Evolutionary conservation across 2,888 invertebrate genomes (phyloP), one percentile per base, ranked within the genome.

Genomic region (Lamproptera curius): DNA sequence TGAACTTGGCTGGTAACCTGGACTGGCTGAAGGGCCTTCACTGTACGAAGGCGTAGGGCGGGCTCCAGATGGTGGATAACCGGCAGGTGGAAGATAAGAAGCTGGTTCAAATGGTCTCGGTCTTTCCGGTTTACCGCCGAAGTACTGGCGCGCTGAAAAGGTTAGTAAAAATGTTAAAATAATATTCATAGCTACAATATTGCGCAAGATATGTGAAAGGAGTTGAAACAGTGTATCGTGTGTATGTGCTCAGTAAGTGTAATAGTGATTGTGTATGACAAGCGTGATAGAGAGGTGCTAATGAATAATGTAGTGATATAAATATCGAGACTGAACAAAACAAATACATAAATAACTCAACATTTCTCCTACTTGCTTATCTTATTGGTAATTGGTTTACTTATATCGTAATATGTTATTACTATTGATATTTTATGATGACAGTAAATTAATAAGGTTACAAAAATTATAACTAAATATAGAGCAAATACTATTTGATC

Each of bases 61-160:
- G 11, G 71, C 69, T 9, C 87, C 87, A 11, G 86, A 63, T 17
- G 73, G 67, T 11, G 82, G 88, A 55, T 80, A 87, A 4, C 83
- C 87, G 4, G 72, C 77, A n/a, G 80, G 77, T 16, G 84, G 86
- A 2, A 84, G 66, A 44, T 84, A 84, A 13, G 63, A 63, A 9
- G 79, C 69, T 37, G 91, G 87, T 67, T 92, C 90, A 68, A 93
- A 93, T 0, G 93, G 93, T 57, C 93, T 82, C n/a, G 93, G 93
- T 65, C 89, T 91, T 62, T 93, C 92, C 1, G 92, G 90, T 50
- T 89, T 85, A 50, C 89, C 90, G 52, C 91, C 91, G 74, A 71
- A 92, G 90, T 90, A 85, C 54, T 93, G 93, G 14, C 93, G 91
- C 72, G 91, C 93, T 93, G 87, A 55, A 82, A 83, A n/a, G n/a